These are phyloP conservation scores for Manis crassicaudata DNA, from an alignment of 2,797 vertebrate genomes.

Conservation along the genomic window DNA sequence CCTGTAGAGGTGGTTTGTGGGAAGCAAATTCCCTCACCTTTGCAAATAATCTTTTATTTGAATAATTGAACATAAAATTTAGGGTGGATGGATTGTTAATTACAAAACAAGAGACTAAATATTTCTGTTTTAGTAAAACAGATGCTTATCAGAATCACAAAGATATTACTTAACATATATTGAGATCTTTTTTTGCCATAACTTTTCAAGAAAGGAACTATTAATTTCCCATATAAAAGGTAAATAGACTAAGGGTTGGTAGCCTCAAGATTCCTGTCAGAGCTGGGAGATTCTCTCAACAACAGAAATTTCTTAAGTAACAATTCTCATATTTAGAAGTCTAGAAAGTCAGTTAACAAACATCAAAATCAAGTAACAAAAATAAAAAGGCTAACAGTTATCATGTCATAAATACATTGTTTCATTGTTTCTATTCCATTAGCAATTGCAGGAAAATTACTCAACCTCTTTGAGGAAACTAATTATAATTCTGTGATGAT, in stretches of 20 bases:
- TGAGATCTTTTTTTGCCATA: background rate
- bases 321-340: background rate
- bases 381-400: background rate
- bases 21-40: no score
- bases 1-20: no score
- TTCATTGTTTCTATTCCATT: background rate
- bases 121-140: background rate
- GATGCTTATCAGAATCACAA: background rate
- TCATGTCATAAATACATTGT: background rate
- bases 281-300: background rate
- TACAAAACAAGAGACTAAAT: conserved; percentile 18
- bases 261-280: background rate
- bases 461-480: background rate
- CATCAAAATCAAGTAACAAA: background rate
- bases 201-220: background rate
- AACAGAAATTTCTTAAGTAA: background rate
- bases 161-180: background rate
- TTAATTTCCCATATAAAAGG: background rate
- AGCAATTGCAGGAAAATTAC: background rate
- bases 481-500: background rate
- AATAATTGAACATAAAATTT: conserved; percentile 16
- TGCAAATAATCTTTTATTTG: background rate
- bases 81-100: background rate
- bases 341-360: background rate
- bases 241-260: background rate